Evolutionary conservation across 2,888 invertebrate genomes (phyloP), one percentile per base, ranked within the genome.

Genomic region (Aradus depressus): DNA sequence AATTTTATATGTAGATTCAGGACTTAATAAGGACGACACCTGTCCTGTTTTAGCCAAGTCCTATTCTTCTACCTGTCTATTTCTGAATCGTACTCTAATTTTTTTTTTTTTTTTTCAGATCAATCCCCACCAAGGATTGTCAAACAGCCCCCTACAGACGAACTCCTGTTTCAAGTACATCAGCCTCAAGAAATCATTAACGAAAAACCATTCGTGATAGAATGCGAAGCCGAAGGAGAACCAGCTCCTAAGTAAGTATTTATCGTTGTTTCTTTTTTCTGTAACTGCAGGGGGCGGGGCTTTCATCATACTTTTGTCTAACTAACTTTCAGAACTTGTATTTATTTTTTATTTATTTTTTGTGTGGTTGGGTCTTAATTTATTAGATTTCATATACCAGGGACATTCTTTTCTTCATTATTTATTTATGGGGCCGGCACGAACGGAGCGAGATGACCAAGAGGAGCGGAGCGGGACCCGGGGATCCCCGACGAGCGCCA

Each of bases 171-270:
- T 70, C 89, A 92, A 77, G 91, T 92, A 60, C 43, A 52, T 28
- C 86, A 84, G 39, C 72, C 73, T 60, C 71, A 72, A 53, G 81
- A 83, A 64, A 83, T 82, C 60, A 90, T 91, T 70, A 85, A 84
- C 64, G 87, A 91, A 69, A 91, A 89, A 68, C 92, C 92, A 44
- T 91, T 92, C 72, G 82, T 90, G 64, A 87, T 98, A 60, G 91
- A 93, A 69, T 98, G 97, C 68, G 90, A 91, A 70, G 97, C 97
- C 12, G 85, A 86, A 67, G 96, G 93, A 61, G 88, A 92, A 69
- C 97, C 97, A 10, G 81, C 83, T 59, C 95, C 96, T 49, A 83
- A 77, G 91, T 96, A 79, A 75, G 81, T 75, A 21, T 45, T 48
- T 12, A 25, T n/a, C 14, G 14, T 49, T 18, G 25, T 18, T 42